phyloP scores from a whole-genome alignment of 2,888 invertebrate species.

The Cybosia mesomella region DNA sequence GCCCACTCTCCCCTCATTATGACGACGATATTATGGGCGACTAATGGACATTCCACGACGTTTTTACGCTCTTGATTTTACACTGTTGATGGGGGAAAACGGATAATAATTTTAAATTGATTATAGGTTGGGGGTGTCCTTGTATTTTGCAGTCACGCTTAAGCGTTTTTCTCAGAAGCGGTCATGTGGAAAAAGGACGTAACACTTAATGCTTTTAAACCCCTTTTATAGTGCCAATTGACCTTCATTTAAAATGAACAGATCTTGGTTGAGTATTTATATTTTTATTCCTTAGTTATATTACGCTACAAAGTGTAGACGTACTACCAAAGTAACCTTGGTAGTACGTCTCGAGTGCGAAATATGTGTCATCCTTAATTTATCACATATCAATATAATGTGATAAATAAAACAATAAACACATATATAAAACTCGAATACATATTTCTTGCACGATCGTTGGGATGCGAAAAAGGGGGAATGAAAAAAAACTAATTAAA shows the following conservation, averaged over 20 bases:
- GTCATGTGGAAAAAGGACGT: constrained; percentile 7
- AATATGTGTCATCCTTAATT: not conserved
- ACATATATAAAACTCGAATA: constrained; percentile 69
- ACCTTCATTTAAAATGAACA: constrained; percentile 12
- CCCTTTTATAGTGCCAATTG: constrained; percentile 1
- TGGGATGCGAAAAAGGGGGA: constrained; percentile 84
- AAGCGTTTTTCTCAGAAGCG: not conserved
- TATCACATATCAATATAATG: constrained; percentile 25
- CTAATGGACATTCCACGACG: constrained; percentile 76
- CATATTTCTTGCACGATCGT: constrained; percentile 83
- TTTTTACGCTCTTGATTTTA: constrained; percentile 69
- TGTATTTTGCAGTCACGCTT: constrained; percentile 35
- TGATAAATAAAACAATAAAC: constrained; percentile 64
- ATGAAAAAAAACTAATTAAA: constrained; percentile 86
- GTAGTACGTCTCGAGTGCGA: not conserved
- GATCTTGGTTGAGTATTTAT: not conserved
- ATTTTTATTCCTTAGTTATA: not conserved
- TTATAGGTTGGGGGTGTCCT: constrained; percentile 44
- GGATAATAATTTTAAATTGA: constrained; percentile 71
- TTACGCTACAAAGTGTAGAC: not conserved
- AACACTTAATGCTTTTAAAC: constrained; percentile 7
- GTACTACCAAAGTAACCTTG: not conserved
- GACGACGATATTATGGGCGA: constrained; percentile 70
- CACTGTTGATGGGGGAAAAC: constrained; percentile 63
- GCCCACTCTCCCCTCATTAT: constrained; percentile 75